Base-by-base conservation (phyloP, 35 echinoderm and acorn worm genomes). In the Ptychodera flava region DNA sequence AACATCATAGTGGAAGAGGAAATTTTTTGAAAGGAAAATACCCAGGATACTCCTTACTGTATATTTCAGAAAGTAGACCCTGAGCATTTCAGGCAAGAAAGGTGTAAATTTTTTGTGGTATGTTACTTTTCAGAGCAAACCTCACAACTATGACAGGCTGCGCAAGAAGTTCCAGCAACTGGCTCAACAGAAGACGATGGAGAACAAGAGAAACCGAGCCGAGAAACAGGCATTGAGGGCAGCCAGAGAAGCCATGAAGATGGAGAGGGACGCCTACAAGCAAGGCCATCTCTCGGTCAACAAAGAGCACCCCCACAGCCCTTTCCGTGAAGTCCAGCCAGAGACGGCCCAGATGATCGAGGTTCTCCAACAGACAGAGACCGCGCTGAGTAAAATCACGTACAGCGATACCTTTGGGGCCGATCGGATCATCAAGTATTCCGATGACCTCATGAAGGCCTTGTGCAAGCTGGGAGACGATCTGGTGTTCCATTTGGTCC, bases 111-210 rank as follows among this genome's bases (percentile, higher is more conserved):
- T n/a, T n/a, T n/a, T n/a, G n/a, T n/a, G n/a, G n/a, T n/a, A n/a
- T n/a, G n/a, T n/a, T n/a, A n/a, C n/a, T 83, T 38, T 78, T 37
- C 91, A 99, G 96, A 92, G 92, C 88, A 99, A 99, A 93, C 96
- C 96, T 84, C 94, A 94, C 88, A 99, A 99, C 82, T 99, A 99
- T 38, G 96, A 99, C 85, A 99, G 94, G 79, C 78, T 99, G 32
- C 86, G 96, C 33, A 99, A 99, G 83, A 99, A 99, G 84, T 99
- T 99, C 80, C 96, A 99, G 80, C 91, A 85, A 16, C 94, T 99
- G 86, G 96, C 96, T 0, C 96, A 99, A 32, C 92, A 94, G 88
- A 99, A 94, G 85, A 93, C 96, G 0, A 92, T 94, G 90, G 80
- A 90, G 78, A 99, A 94, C 36, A 92, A 90, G 1, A 94, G 94